Conservation (phyloP, 2,113 vertebrate species). For the Chamaetylas fuelleborni region DNA sequence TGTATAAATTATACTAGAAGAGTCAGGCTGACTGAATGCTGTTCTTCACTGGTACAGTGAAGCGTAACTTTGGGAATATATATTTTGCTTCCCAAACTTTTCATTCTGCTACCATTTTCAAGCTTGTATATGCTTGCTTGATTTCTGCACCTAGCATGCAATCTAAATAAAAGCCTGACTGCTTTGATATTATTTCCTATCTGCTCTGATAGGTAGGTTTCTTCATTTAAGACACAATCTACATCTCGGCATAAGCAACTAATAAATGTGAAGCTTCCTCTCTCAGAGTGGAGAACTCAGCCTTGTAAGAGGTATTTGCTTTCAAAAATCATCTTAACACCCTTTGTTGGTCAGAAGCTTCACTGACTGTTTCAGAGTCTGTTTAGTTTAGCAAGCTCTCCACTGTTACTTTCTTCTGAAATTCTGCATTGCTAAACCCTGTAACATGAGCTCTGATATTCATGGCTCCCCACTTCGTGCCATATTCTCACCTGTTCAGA, state of each 20-base stretch:
- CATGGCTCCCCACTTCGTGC: rapidly evolving
- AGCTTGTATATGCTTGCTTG: not conserved
- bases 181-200: not conserved
- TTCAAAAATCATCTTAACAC: not conserved
- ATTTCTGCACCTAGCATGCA: not conserved
- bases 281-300: not conserved
- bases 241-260: not conserved
- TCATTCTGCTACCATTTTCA: not conserved
- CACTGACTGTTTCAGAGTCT: not conserved
- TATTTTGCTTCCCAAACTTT: not conserved
- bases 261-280: not conserved
- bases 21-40: not conserved
- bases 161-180: not conserved
- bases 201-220: not conserved
- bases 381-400: not conserved
- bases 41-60: not conserved
- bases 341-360: not conserved
- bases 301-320: not conserved
- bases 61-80: not conserved
- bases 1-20: slow-evolving; percentile 11
- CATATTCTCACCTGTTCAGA: not conserved
- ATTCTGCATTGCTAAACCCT: not conserved
- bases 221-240: not conserved
- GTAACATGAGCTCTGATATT: not conserved
- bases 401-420: not conserved